A percentile compares a stretch with the other conserved stretches of the same genome.
These are phyloP conservation scores for Neosalanx taihuensis DNA, from an alignment of 2,797 vertebrate genomes.

Conservation along the genomic window DNA sequence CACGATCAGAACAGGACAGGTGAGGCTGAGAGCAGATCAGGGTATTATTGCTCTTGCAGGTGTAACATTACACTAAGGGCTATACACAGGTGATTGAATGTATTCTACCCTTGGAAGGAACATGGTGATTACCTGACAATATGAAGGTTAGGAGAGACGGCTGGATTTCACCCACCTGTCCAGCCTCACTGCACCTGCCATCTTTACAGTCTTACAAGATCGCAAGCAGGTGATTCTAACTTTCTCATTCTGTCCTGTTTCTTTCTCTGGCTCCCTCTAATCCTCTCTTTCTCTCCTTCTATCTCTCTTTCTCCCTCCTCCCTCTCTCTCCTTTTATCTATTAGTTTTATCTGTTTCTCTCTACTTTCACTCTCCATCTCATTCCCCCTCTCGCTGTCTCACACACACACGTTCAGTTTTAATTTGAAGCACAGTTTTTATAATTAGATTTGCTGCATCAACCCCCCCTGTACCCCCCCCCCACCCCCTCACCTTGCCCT, in stretches of 20 bases:
- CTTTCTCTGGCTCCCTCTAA: too few species aligned
- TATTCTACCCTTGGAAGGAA: neutral
- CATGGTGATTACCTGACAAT: constrained; percentile 14
- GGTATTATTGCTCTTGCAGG: neutral
- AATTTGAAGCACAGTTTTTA: too few species aligned
- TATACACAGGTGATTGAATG: neutral
- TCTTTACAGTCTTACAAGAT: neutral
- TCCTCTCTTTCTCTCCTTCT: neutral
- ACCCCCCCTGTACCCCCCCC: neutral
- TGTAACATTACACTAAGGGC: neutral
- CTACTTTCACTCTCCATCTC: neutral
- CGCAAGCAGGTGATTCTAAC: neutral
- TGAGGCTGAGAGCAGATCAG: neutral
- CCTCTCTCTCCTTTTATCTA: too few species aligned
- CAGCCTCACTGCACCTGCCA: neutral
- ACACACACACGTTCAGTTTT: neutral
- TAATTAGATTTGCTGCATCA: neutral
- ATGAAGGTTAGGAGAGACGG: neutral
- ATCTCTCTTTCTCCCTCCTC: neutral
- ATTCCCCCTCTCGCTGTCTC: neutral
- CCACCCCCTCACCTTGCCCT: neutral
- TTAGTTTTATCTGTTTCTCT: neutral
- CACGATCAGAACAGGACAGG: neutral
- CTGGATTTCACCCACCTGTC: constrained; percentile 3
- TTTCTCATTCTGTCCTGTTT: neutral